Evolutionary conservation across 2,797 vertebrate species (phyloP), one percentile per base, ranked within the genome.

Genomic region (Crocidura indochinensis): DNA sequence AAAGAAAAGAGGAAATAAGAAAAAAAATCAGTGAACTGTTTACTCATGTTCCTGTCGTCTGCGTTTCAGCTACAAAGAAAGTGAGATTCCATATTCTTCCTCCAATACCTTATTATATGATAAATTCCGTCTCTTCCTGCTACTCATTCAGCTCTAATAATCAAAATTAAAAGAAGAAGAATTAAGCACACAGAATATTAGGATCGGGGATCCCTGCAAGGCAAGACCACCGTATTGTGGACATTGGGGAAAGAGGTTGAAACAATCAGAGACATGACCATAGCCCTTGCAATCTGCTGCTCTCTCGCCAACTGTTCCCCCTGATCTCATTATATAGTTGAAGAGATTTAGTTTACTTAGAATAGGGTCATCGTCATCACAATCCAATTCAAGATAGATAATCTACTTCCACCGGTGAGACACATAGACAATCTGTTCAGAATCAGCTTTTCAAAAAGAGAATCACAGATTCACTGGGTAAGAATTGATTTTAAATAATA

Each of bases 81-180:
- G 88, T 0, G 73, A 89, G 74, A 65, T 64, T 97, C 93, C 87
- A 87, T 72, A 87, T 53, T 94, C 38, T 51, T n/a, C n/a, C 62
- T 95, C 44, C 79, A 95, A 95, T 96, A 98, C 98, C 98, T 98
- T 98, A 98, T 96, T 98, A 92, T 98, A 98, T 27, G 98, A 98
- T 3, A 97, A 97, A 94, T 97, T 98, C 87, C 98, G 95, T 15
- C 96, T 97, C 97, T 97, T 98, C 96, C 92, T 98, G 96, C 96
- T 91, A 97, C 96, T 77, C 98, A 98, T 98, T 97, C 94, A 96
- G 95, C 65, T 96, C 38, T 91, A 84, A 75, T 93, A 12, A n/a
- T 8, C 29, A 88, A 93, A 83, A 73, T n/a, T 46, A 72, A 68
- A 93, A 83, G 9, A 31, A 90, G 89, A 90, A 75, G 20, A 88